These are phyloP conservation scores for Stenodera caucasica DNA, from an alignment of 2,888 invertebrate species.

Conservation along the genomic window DNA sequence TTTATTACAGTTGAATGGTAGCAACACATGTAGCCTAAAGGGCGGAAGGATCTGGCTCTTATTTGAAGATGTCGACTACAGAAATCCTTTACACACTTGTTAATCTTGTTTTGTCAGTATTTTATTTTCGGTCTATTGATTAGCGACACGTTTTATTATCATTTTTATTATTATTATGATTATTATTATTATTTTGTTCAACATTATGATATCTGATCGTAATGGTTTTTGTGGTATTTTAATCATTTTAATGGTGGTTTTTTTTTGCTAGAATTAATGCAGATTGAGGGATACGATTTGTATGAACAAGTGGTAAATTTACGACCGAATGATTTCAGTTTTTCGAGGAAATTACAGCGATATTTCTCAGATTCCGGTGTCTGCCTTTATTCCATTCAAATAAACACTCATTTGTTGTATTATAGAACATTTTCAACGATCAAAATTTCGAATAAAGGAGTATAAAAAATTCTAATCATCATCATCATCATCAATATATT, in stretches of 20 bases:
- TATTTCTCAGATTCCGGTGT: constrained; percentile 42
- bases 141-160: constrained; percentile 32
- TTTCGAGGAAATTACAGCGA: constrained; percentile 53
- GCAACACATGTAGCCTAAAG: constrained; percentile 38
- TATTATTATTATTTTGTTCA: constrained; percentile 6
- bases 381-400: constrained; percentile 19
- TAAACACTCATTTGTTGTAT: constrained; percentile 36
- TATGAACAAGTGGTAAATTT: constrained; percentile 48
- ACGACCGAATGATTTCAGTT: constrained; percentile 52
- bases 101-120: constrained; percentile 38
- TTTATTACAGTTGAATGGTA: constrained; percentile 34
- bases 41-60: constrained; percentile 33
- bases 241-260: constrained; percentile 52
- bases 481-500: not conserved
- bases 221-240: constrained; percentile 40
- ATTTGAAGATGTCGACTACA: constrained; percentile 40
- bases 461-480: not conserved
- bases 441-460: not conserved
- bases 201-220: constrained; percentile 41
- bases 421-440: not conserved
- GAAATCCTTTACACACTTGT: constrained; percentile 31
- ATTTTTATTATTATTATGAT: not conserved
- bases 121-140: constrained; percentile 38
- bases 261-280: constrained; percentile 44
- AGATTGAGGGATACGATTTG: constrained; percentile 43